Evolutionary conservation across 2,113 vertebrate species (phyloP).

Genomic region (Rhinogobius similis): DNA sequence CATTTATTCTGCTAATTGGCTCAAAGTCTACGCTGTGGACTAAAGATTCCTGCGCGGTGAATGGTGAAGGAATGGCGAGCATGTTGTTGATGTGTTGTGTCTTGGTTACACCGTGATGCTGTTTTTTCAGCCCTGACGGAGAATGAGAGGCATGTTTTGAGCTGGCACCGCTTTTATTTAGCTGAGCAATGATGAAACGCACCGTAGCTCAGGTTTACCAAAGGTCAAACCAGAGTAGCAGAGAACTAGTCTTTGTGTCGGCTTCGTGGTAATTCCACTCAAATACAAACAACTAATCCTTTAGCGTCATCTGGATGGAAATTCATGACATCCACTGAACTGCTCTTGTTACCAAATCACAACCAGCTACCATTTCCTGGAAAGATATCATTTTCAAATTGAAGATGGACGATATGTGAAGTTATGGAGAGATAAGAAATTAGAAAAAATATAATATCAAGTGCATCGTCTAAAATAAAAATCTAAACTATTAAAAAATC

Average conservation of each 20-base stretch:
- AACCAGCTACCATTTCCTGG: too few relatives aligned
- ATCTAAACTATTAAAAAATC: too few relatives aligned
- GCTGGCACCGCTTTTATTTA: slow-evolving; percentile 1
- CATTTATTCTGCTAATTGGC: too few relatives aligned
- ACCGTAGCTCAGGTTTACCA: background rate
- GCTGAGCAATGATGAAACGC: background rate
- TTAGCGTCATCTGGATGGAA: too few relatives aligned
- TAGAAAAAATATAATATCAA: too few relatives aligned
- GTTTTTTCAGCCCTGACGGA: background rate
- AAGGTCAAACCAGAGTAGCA: background rate
- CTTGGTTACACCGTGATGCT: background rate
- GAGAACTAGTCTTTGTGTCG: background rate
- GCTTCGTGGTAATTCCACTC: background rate
- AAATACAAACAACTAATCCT: background rate
- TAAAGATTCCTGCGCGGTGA: background rate
- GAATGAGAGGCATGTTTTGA: background rate
- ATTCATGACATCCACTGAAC: background rate
- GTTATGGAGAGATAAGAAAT: too few relatives aligned
- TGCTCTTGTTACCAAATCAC: too few relatives aligned
- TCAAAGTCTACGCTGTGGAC: too few relatives aligned
- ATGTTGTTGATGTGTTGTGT: background rate
- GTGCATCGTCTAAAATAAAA: too few relatives aligned
- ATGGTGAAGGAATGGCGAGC: background rate
- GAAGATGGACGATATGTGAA: too few relatives aligned
- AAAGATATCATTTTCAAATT: too few relatives aligned